These are phyloP conservation scores for Lutjanus argentimaculatus DNA, from an alignment of 2,797 vertebrate species.

Conservation along the genomic window DNA sequence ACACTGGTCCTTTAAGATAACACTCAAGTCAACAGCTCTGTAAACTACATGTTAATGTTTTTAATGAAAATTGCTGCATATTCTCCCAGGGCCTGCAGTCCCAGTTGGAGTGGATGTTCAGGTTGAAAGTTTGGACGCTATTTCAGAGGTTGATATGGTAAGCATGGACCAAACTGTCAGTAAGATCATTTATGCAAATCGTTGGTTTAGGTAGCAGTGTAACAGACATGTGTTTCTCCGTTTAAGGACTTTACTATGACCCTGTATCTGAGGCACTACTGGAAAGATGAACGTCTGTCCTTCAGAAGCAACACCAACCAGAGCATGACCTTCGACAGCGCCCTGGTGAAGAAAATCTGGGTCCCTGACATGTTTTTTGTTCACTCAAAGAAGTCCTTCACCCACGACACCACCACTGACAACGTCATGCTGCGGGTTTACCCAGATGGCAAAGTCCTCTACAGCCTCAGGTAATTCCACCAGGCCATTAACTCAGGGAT, in stretches of 20 bases:
- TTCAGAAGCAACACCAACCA: conserved; percentile 94
- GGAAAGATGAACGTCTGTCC: conserved; percentile 93
- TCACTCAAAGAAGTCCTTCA: conserved; percentile 95
- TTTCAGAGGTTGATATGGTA: conserved; percentile 97
- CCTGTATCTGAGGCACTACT: conserved; percentile 94
- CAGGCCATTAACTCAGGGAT: no score
- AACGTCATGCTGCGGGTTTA: conserved; percentile 95
- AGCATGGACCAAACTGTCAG: conserved; percentile 13
- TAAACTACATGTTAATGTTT: not conserved
- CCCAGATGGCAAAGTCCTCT: conserved; percentile 94
- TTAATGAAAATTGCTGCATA: not conserved
- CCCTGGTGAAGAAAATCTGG: conserved; percentile 96
- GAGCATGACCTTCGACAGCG: conserved; percentile 95
- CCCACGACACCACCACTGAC: conserved; percentile 94
- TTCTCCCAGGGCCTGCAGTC: conserved; percentile 90
- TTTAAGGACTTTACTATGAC: conserved; percentile 96
- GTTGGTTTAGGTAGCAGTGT: not conserved
- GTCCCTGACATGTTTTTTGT: conserved; percentile 97
- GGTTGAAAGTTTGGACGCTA: conserved; percentile 95
- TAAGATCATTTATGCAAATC: not conserved
- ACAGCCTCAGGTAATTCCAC: conserved; percentile 91
- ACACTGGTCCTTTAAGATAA: not conserved
- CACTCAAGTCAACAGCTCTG: not conserved
- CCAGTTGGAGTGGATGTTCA: conserved; percentile 95
- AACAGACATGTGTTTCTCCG: not conserved